A percentile compares a stretch with the other conserved stretches of the same genome.
Evolutionary conservation across 1,140 invertebrate species (phyloP).

Genomic region (Lanistes nyassanus): DNA sequence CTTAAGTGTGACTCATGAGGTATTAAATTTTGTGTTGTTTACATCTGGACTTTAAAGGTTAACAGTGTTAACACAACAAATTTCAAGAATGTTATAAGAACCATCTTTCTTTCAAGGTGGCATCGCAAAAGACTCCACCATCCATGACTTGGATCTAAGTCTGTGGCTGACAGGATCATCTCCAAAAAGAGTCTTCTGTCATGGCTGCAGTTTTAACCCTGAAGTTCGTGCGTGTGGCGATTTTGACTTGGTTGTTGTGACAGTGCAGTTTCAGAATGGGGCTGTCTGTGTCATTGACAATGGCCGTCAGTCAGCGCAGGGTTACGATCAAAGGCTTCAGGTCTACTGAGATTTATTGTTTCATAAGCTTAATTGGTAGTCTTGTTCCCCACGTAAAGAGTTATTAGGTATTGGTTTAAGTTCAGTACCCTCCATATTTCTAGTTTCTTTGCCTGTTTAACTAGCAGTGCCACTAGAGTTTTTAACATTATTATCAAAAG

Average conservation of each 20-base stretch:
- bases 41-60: too few relatives aligned
- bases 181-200: slow-evolving; percentile 70
- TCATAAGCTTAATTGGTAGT: not conserved
- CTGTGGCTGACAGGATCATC: slow-evolving; percentile 74
- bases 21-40: too few relatives aligned
- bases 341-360: slow-evolving; percentile 52
- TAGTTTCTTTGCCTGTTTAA: too few relatives aligned
- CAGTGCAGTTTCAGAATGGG: slow-evolving; percentile 75
- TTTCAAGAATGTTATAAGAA: not conserved
- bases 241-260: slow-evolving; percentile 75
- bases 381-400: too few relatives aligned
- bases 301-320: slow-evolving; percentile 73
- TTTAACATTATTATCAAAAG: too few relatives aligned
- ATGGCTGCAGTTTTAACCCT: slow-evolving; percentile 69
- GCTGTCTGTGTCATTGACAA: slow-evolving; percentile 75
- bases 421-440: too few relatives aligned
- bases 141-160: slow-evolving; percentile 78
- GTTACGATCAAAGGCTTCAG: slow-evolving; percentile 79
- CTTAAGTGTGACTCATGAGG: too few relatives aligned
- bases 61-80: too few relatives aligned
- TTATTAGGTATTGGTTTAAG: too few relatives aligned
- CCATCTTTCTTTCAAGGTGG: slow-evolving; percentile 71
- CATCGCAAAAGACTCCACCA: slow-evolving; percentile 79
- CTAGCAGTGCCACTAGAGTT: too few relatives aligned
- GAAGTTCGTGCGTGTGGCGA: slow-evolving; percentile 74